A percentile compares a stretch with the other conserved stretches of the same genome.
These are phyloP conservation scores for Kradibia gibbosae DNA, from an alignment of 1,140 invertebrate species.

Conservation along the genomic window DNA sequence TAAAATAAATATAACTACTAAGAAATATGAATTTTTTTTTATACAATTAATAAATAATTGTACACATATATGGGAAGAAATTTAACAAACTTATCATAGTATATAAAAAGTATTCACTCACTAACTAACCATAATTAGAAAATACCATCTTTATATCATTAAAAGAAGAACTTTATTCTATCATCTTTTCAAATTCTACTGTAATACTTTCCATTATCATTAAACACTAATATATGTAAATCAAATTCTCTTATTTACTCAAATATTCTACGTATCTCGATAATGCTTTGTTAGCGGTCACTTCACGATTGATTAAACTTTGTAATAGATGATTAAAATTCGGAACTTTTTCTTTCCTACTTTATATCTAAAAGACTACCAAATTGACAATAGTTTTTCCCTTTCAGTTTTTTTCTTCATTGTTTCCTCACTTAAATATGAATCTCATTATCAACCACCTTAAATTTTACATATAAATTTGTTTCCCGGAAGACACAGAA, in stretches of 20 bases:
- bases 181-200: background rate
- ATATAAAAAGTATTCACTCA: too few species aligned
- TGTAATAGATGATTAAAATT: slow-evolving; percentile 43
- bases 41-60: too few species aligned
- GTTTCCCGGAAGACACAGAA: too few species aligned
- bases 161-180: background rate
- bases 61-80: too few species aligned
- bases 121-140: too few species aligned
- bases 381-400: background rate
- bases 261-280: slow-evolving; percentile 40
- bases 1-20: too few species aligned
- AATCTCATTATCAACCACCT: too few species aligned
- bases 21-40: too few species aligned
- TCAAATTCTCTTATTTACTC: slow-evolving; percentile 42
- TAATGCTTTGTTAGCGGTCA: slow-evolving; percentile 36
- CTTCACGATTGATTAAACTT: slow-evolving; percentile 45
- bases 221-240: background rate
- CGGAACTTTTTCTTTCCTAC: background rate
- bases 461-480: too few species aligned
- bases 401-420: background rate
- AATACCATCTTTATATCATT: background rate
- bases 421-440: too few species aligned
- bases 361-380: background rate
- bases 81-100: too few species aligned
- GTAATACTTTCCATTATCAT: background rate